A percentile compares a stretch with the other conserved stretches of the same genome.
Evolutionary conservation across 2,113 vertebrate species (phyloP).

Genomic region (Haemorhous mexicanus): DNA sequence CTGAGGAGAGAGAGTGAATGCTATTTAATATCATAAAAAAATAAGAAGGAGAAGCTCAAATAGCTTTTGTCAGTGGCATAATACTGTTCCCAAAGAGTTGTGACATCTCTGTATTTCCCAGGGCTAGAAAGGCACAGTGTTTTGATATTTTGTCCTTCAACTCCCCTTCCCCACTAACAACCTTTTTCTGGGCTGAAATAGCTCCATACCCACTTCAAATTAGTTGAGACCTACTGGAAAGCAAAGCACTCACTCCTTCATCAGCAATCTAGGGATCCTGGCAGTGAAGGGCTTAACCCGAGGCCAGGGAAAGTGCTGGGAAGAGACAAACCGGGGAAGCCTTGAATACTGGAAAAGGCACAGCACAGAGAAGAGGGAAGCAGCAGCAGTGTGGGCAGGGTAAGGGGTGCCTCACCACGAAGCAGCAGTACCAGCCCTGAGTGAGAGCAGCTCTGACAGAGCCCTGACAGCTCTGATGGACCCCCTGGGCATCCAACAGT

Average conservation of each 20-base stretch:
- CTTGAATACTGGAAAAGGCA: not conserved
- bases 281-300: not conserved
- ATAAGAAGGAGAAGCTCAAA: slow-evolving; percentile 1
- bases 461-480: not conserved
- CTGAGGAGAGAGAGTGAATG: not conserved
- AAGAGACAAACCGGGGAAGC: not conserved
- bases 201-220: not conserved
- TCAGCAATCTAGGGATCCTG: not conserved
- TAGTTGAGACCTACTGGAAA: not conserved
- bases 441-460: not conserved
- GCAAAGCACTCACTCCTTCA: not conserved
- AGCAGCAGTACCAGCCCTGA: not conserved
- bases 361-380: not conserved
- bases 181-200: not conserved
- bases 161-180: not conserved
- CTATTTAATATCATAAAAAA: slow-evolving; percentile 20
- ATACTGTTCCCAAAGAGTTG: not conserved
- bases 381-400: not conserved
- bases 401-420: accelerated
- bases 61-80: not conserved
- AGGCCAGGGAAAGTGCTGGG: not conserved
- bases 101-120: not conserved
- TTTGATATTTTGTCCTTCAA: not conserved
- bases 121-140: not conserved
- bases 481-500: not conserved